A percentile compares a stretch with the other conserved stretches of the same genome.
phyloP scores from a whole-genome alignment of 2,888 invertebrate species.

The Acronicta leporina region DNA sequence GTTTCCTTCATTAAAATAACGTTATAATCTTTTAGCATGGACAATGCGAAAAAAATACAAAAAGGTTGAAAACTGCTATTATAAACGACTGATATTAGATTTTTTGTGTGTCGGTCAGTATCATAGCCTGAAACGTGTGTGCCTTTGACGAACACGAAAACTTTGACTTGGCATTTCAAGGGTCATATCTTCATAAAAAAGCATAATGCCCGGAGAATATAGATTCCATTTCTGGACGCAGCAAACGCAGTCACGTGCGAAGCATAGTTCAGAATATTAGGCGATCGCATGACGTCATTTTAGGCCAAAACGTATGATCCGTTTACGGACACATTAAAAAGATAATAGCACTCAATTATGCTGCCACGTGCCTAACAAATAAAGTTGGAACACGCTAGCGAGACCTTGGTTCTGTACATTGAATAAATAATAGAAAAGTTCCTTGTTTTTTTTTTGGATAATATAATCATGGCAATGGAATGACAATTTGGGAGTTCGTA shows the following conservation, averaged over 20 bases:
- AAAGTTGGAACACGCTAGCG: not conserved
- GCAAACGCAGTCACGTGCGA: not conserved
- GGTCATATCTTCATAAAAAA: too few species aligned
- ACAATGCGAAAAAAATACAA: too few species aligned
- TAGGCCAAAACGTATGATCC: slow-evolving; percentile 16
- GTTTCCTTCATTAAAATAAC: too few species aligned
- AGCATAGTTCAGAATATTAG: not conserved
- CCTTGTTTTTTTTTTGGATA: slow-evolving; percentile 1
- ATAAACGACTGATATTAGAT: too few species aligned
- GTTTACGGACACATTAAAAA: slow-evolving; percentile 9
- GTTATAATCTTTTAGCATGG: too few species aligned
- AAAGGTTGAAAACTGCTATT: too few species aligned
- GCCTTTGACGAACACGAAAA: too few species aligned
- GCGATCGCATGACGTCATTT: slow-evolving; percentile 36
- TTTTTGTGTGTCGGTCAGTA: too few species aligned
- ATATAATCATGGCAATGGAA: not conserved
- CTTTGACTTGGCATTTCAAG: too few species aligned
- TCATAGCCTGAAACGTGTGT: too few species aligned
- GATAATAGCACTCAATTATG: slow-evolving; percentile 23
- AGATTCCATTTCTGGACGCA: not conserved
- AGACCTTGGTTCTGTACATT: slow-evolving; percentile 5
- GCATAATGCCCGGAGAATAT: too few species aligned
- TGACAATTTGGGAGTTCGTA: not conserved
- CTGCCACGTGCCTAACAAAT: slow-evolving; percentile 2
- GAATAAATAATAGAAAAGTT: not conserved